Base-by-base conservation (phyloP, 2,113 vertebrate species). In the Morone chrysops region DNA sequence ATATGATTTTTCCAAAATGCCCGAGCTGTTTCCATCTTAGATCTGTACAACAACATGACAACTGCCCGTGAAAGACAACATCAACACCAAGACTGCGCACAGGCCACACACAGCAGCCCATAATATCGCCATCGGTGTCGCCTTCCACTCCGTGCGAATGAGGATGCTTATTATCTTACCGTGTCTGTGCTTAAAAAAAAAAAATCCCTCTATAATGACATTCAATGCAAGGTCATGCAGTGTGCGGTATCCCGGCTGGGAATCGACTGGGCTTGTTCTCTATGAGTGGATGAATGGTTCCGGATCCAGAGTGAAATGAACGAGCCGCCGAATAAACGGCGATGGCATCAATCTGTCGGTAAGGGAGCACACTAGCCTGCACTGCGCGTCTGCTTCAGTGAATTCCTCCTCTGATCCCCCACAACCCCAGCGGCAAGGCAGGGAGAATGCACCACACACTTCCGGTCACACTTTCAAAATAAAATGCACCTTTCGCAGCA, bases 191-290 rank as follows among this genome's bases (percentile, higher is more conserved):
- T 87, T 53, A 82, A 70, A 83, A 78, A 85, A 85, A 31, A 87
- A 89, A 89, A 87, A 87, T 88, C 81, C 78, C 67, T 81, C 77
- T 88, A 60, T 70, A 81, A 74, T 92, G 89, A 93, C 92, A 90
- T 92, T 94, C 94, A 92, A 48, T 70, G 72, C 90, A 92, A 92
- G 93, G 92, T 94, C 94, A 90, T 40, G 56, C 75, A 61, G 54
- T 25, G 36, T 7, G 63, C 41, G 65, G 54, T 78, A 38, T 13
- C 53, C 72, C 73, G 25, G 53, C 16, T n/a, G 14, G 8, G 40
- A 38, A 14, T 69, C 10, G n/a, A 3, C 10, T 31, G 38, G 61
- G 66, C 31, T 1, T 1, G n/a, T 68, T 75, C 31, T 56, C 17
- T 65, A 3, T n/a, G 48, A 50, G 6, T 25, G 9, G 43, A 51